Percentiles rank a stretch among this genome's conserved stretches.
Evolutionary conservation across 2,888 invertebrate species (phyloP).

Genomic region (Eumerus sabulonum): DNA sequence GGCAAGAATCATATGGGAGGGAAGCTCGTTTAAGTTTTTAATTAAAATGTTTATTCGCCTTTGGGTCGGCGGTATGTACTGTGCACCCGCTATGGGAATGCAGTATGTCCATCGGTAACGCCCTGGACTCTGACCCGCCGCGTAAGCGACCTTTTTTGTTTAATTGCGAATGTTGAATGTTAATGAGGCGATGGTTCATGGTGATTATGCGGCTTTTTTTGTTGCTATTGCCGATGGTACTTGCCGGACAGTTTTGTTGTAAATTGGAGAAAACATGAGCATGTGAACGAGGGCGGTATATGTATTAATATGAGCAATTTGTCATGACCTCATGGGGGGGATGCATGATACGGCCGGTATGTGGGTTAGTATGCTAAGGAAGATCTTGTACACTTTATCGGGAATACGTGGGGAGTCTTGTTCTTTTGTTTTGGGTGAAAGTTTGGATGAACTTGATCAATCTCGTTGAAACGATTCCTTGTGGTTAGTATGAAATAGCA

Average conservation of each 20-base stretch:
- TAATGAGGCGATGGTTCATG: constrained; percentile 49
- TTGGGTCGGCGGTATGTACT: constrained; percentile 25
- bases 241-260: constrained; percentile 14
- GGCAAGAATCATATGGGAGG: constrained; percentile 37
- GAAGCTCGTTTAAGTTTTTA: constrained; percentile 62
- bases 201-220: constrained; percentile 1
- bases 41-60: constrained; percentile 65
- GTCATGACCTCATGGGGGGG: constrained; percentile 41
- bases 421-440: too few species aligned
- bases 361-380: constrained; percentile 43
- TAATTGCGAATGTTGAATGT: constrained; percentile 61
- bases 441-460: too few species aligned
- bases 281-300: constrained; percentile 34
- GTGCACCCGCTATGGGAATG: constrained; percentile 24
- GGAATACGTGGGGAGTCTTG: too few species aligned
- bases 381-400: background rate
- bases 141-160: constrained; percentile 52
- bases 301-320: constrained; percentile 52
- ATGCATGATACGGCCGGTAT: constrained; percentile 4
- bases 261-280: constrained; percentile 46
- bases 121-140: background rate
- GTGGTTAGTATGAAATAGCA: too few species aligned
- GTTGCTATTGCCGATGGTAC: constrained; percentile 4
- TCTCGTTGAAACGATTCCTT: too few species aligned
- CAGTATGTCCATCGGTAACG: background rate